Percentiles rank a stretch among this genome's conserved stretches.
These are phyloP conservation scores for Aphelenchoides fujianensis DNA, from an alignment of 1,140 invertebrate species.

Conservation along the genomic window DNA sequence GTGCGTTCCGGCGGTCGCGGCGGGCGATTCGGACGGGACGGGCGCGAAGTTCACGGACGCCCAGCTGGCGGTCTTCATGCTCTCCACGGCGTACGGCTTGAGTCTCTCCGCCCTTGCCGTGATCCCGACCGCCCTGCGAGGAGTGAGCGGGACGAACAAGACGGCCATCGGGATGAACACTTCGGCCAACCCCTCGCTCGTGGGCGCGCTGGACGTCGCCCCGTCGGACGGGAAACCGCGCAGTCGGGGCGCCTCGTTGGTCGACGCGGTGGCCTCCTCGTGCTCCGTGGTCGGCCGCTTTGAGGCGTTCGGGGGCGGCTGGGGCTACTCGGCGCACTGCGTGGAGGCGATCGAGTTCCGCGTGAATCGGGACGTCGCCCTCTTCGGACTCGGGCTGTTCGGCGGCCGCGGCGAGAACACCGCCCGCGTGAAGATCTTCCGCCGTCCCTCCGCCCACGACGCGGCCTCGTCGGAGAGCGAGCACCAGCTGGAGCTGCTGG, in stretches of 20 bases:
- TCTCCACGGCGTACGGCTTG: constrained; percentile 38
- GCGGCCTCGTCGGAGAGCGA: constrained; percentile 84
- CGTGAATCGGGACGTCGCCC: constrained; percentile 82
- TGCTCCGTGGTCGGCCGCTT: constrained; percentile 82
- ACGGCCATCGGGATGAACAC: neutral
- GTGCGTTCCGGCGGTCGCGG: constrained; percentile 11
- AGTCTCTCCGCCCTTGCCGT: constrained; percentile 27
- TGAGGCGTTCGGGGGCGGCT: constrained; percentile 89
- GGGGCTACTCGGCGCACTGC: constrained; percentile 93
- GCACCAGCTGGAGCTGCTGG: constrained; percentile 80
- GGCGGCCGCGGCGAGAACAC: constrained; percentile 93
- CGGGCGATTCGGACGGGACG: neutral
- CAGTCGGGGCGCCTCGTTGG: constrained; percentile 55
- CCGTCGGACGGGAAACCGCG: neutral
- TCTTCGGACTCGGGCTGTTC: constrained; percentile 89
- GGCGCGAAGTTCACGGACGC: constrained; percentile 25
- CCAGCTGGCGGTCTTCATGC: constrained; percentile 42
- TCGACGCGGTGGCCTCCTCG: constrained; percentile 65
- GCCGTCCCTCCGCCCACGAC: constrained; percentile 61
- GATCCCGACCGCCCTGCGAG: constrained; percentile 7
- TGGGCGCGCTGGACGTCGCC: neutral
- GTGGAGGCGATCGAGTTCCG: constrained; percentile 88
- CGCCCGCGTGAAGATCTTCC: constrained; percentile 77
- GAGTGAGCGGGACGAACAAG: neutral
- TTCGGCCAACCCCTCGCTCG: neutral